A percentile compares a stretch with the other conserved stretches of the same genome.
Conservation (phyloP, 2,113 vertebrate genomes). For the Neoarius graeffei region DNA sequence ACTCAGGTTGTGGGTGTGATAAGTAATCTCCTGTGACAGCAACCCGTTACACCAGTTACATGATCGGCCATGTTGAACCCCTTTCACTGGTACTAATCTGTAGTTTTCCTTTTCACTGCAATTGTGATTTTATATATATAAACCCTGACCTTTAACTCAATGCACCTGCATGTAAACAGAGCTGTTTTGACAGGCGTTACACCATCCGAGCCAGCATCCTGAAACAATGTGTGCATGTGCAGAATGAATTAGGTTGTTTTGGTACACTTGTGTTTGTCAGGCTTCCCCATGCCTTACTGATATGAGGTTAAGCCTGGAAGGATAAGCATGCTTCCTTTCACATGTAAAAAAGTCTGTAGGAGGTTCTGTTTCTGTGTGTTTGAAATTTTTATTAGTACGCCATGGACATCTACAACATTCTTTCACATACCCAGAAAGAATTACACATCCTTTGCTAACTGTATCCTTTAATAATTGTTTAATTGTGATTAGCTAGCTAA, state of each 20-base stretch:
- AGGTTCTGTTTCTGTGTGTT: not conserved
- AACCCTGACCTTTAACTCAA: not conserved
- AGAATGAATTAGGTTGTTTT: constrained; percentile 19
- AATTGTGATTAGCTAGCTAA: no score
- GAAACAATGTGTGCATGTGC: constrained; percentile 5
- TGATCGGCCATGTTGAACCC: not conserved
- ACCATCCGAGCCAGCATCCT: not conserved
- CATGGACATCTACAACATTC: not conserved
- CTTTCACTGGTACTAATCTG: not conserved
- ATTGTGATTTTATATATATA: not conserved
- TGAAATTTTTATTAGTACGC: not conserved
- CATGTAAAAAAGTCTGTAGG: not conserved
- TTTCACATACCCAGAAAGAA: not conserved
- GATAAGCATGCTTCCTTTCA: not conserved
- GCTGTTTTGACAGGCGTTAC: not conserved
- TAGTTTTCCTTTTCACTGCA: not conserved
- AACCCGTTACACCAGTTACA: not conserved
- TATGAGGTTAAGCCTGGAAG: not conserved
- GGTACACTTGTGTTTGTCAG: constrained; percentile 8
- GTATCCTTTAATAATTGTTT: not conserved
- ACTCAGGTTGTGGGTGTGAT: constrained; percentile 24
- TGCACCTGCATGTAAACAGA: not conserved
- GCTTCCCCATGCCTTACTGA: not conserved
- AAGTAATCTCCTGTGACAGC: not conserved
- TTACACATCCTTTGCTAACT: not conserved